Conservation (phyloP, 2,113 vertebrate genomes). For the Pipra filicauda region DNA sequence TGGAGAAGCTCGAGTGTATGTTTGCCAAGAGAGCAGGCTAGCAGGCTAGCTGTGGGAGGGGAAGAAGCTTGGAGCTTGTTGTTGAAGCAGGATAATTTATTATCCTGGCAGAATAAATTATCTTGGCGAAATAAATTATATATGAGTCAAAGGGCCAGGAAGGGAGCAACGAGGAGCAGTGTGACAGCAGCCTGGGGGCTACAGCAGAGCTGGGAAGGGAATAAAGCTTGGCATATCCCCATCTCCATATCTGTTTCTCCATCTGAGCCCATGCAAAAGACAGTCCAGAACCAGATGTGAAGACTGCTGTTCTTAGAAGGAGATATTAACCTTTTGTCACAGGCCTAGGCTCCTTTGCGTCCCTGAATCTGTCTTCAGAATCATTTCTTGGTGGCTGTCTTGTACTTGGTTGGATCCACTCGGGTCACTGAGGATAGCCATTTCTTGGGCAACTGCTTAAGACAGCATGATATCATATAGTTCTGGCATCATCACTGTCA, state of each 20-base stretch:
- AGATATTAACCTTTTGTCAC: background rate
- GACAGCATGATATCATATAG: background rate
- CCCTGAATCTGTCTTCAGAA: background rate
- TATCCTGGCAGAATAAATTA: background rate
- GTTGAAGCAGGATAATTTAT: background rate
- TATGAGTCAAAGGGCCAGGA: background rate
- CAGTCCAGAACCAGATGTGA: background rate
- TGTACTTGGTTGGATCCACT: background rate
- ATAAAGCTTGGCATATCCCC: background rate
- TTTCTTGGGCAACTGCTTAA: background rate
- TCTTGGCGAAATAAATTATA: background rate
- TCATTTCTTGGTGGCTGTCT: background rate
- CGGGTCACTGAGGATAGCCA: background rate
- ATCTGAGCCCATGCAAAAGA: background rate
- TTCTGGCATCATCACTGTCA: background rate
- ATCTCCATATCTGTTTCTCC: background rate
- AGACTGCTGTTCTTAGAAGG: background rate
- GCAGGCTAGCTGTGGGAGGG: background rate
- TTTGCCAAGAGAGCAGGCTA: slow-evolving; percentile 12
- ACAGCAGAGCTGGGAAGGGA: background rate
- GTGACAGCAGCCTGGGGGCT: background rate
- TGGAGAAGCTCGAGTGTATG: background rate
- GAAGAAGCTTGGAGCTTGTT: background rate
- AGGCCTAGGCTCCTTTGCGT: background rate
- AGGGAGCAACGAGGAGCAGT: background rate